A percentile compares a stretch with the other conserved stretches of the same genome.
phyloP scores from a whole-genome alignment of 2,888 invertebrate genomes.

The Philopedon plagiatum region DNA sequence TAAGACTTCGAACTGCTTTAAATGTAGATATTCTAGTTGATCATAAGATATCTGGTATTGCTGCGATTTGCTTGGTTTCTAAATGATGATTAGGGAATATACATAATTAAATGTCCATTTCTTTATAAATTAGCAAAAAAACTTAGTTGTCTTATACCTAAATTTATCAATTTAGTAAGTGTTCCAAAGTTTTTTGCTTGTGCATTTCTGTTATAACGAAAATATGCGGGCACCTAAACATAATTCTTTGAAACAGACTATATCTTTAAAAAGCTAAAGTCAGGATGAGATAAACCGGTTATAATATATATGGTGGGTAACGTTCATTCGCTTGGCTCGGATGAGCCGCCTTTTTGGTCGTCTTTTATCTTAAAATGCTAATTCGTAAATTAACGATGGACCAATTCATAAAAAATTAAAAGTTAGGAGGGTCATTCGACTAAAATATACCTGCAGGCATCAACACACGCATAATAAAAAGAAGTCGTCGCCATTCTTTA shows the following conservation, averaged over 20 bases:
- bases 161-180: too few relatives aligned
- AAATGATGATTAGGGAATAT: too few relatives aligned
- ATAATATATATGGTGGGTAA: slow-evolving; percentile 20
- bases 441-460: slow-evolving; percentile 15
- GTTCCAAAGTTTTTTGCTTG: too few relatives aligned
- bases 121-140: too few relatives aligned
- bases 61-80: too few relatives aligned
- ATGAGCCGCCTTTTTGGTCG: slow-evolving; percentile 22
- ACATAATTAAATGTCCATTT: too few relatives aligned
- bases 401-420: slow-evolving; percentile 30
- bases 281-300: slow-evolving; percentile 16
- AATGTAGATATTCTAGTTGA: too few relatives aligned
- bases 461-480: background rate
- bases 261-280: background rate
- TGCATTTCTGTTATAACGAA: background rate
- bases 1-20: too few relatives aligned
- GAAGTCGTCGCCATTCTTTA: background rate
- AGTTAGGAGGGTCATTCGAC: background rate
- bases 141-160: too few relatives aligned
- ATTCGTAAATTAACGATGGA: slow-evolving; percentile 29
- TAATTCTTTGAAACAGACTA: slow-evolving; percentile 1
- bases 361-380: slow-evolving; percentile 34
- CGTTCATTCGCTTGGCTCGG: slow-evolving; percentile 5
- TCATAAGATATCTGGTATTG: too few relatives aligned
- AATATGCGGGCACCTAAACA: background rate